A percentile compares a stretch with the other conserved stretches of the same genome.
Evolutionary conservation across 2,113 vertebrate species (phyloP).

Genomic region (Zosterops japonicus): DNA sequence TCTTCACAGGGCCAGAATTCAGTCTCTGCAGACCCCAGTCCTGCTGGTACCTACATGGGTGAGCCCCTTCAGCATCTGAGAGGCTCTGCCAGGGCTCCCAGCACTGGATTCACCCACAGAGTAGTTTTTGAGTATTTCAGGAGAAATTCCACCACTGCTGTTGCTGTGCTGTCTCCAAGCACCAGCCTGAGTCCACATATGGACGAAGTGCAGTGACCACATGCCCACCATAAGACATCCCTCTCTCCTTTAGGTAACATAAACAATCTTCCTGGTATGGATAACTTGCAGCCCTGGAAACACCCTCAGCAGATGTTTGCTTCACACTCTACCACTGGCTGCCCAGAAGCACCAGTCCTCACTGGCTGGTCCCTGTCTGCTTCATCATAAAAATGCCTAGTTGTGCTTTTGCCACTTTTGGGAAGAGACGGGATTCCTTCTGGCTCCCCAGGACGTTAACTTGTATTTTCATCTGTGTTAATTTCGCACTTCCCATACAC

Average conservation of each 20-base stretch:
- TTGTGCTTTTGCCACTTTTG: not conserved
- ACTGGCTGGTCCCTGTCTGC: not conserved
- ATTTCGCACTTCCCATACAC: not conserved
- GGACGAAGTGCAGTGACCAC: not conserved
- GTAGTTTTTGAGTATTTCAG: not conserved
- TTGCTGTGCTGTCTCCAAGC: not conserved
- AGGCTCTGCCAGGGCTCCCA: not conserved
- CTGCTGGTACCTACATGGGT: rapidly evolving
- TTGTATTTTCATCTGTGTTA: not conserved
- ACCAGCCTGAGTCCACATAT: not conserved
- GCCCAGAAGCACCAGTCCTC: not conserved
- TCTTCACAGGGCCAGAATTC: not conserved
- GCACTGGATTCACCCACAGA: not conserved
- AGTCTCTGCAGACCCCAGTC: not conserved
- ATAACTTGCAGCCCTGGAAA: not conserved
- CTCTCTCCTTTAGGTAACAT: not conserved
- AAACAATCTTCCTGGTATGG: not conserved
- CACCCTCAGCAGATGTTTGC: not conserved
- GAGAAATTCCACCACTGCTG: not conserved
- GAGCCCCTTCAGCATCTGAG: rapidly evolving
- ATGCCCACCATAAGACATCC: not conserved
- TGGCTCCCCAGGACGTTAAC: not conserved
- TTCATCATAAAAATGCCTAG: not conserved
- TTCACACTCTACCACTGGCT: not conserved
- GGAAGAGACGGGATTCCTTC: not conserved